phyloP scores from a whole-genome alignment of 2,888 invertebrate species.

The Antitype chi region DNA sequence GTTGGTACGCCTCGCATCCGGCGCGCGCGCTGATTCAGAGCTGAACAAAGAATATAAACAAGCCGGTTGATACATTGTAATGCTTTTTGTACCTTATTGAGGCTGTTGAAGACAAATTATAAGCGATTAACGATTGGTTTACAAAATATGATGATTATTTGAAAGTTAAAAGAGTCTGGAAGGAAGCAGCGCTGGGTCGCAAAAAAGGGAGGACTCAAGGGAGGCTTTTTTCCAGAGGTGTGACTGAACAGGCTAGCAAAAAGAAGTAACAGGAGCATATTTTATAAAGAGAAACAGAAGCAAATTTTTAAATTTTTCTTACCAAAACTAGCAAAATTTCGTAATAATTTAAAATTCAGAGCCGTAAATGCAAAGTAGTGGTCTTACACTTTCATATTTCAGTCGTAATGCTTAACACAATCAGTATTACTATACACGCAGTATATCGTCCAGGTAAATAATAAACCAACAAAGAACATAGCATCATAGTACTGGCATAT shows the following conservation, averaged over 20 bases:
- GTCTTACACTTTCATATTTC: background rate
- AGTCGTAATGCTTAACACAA: background rate
- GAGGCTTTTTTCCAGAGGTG: background rate
- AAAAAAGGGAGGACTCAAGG: background rate
- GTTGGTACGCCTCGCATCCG: constrained; percentile 60
- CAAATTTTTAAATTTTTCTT: background rate
- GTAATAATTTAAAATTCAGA: background rate
- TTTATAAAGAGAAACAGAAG: background rate
- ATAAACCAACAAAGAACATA: constrained; percentile 21
- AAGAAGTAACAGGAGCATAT: background rate
- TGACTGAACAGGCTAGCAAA: background rate
- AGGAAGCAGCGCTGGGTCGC: background rate
- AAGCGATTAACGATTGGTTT: background rate
- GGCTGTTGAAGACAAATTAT: constrained; percentile 34
- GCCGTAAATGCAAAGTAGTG: background rate
- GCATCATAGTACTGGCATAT: constrained; percentile 8
- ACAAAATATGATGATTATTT: constrained; percentile 1
- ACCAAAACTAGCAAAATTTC: background rate
- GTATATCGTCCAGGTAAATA: constrained; percentile 3
- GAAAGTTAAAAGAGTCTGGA: background rate
- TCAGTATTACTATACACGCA: background rate
- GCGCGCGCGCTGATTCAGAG: constrained; percentile 66
- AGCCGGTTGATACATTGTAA: constrained; percentile 43
- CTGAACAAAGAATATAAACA: constrained; percentile 66
- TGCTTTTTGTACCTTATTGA: constrained; percentile 38